Percentiles rank a stretch among this genome's conserved stretches.
Evolutionary conservation across 2,888 invertebrate species (phyloP).

Genomic region (Anagyrus pseudococci): DNA sequence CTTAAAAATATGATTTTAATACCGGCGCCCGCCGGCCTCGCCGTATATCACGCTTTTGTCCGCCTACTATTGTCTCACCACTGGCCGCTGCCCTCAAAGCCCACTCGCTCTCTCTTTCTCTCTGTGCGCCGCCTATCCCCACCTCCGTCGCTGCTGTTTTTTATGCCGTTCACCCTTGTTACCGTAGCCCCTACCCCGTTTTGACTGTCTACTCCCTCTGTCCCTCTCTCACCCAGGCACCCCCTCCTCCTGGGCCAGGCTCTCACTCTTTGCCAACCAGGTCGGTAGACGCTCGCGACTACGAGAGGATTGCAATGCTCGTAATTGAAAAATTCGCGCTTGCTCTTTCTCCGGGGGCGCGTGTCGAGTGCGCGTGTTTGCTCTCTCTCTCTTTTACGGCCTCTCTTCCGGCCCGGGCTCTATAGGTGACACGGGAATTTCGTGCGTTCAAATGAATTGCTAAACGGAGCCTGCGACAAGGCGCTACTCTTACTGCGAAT

Average conservation of each 20-base stretch:
- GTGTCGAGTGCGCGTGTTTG: slow-evolving; percentile 18
- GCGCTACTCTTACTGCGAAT: background rate
- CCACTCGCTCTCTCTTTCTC: slow-evolving; percentile 9
- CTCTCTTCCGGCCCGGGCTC: slow-evolving; percentile 1
- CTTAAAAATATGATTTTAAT: slow-evolving; percentile 61
- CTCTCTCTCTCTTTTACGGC: slow-evolving; percentile 3
- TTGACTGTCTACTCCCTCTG: background rate
- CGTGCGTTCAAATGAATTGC: slow-evolving; percentile 35
- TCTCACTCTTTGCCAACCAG: too few relatives aligned
- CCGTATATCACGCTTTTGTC: slow-evolving; percentile 61
- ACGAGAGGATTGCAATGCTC: slow-evolving; percentile 41
- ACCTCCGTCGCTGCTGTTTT: slow-evolving; percentile 9
- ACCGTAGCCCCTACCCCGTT: background rate
- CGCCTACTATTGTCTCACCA: slow-evolving; percentile 58
- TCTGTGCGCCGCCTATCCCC: slow-evolving; percentile 4
- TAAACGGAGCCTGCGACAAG: slow-evolving; percentile 26
- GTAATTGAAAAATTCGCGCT: slow-evolving; percentile 47
- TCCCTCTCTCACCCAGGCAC: too few relatives aligned
- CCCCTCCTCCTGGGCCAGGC: too few relatives aligned
- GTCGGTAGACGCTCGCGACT: slow-evolving; percentile 11
- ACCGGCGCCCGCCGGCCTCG: slow-evolving; percentile 52
- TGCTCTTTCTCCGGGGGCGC: background rate
- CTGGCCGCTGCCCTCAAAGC: slow-evolving; percentile 48
- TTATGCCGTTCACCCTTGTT: slow-evolving; percentile 18
- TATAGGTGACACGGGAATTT: slow-evolving; percentile 13